phyloP scores from a whole-genome alignment of 2,113 vertebrate species.

The Microcebus murinus region DNA sequence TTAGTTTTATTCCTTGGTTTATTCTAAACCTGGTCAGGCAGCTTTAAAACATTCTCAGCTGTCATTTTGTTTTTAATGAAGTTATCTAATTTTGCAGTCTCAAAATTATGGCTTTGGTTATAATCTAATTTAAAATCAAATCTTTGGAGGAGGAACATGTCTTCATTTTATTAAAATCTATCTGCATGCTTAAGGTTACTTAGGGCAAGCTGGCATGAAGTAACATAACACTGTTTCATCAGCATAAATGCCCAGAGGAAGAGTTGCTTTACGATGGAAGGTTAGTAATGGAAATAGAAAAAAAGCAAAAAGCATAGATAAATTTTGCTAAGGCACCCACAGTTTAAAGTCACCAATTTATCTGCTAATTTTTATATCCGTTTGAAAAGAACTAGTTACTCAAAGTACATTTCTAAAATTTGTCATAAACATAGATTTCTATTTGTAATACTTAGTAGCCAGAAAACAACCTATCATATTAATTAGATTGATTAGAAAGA shows the following conservation, averaged over 20 bases:
- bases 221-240: neutral
- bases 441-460: neutral
- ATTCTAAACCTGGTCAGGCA: neutral
- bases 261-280: neutral
- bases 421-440: neutral
- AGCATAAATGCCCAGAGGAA: conserved; percentile 2
- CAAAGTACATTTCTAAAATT: conserved; percentile 38
- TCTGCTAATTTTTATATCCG: neutral
- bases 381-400: conserved; percentile 1
- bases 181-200: neutral
- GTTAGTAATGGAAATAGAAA: conserved; percentile 13
- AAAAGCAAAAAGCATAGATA: neutral
- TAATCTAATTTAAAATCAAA: conserved; percentile 63
- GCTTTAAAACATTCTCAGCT: conserved; percentile 16
- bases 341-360: neutral
- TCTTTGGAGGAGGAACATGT: neutral
- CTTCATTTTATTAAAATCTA: conserved; percentile 63
- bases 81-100: conserved; percentile 37
- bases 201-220: neutral
- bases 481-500: conserved; percentile 28
- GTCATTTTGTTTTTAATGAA: conserved; percentile 57
- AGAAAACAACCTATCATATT: neutral
- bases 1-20: neutral
- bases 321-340: conserved; percentile 24
- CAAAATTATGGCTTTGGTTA: conserved; percentile 55